Evolutionary conservation across 1,140 invertebrate genomes (phyloP), one percentile per base, ranked within the genome.

Genomic region (Anastrepha ludens): DNA sequence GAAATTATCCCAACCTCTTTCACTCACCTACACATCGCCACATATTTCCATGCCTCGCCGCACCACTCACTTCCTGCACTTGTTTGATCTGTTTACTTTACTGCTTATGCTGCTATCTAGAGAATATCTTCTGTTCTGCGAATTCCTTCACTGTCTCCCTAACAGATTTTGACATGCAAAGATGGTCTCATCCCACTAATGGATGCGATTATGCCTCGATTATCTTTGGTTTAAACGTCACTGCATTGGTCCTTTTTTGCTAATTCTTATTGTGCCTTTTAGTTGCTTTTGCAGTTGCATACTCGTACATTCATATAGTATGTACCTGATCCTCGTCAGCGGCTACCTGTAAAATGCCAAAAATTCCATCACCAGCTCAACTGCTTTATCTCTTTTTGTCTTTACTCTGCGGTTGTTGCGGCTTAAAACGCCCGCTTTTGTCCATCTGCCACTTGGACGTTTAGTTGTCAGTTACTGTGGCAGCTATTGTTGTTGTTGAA

Each of bases 141-240:
- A 81, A 81, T 81, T 20, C n/a, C 47, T 17, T 81, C 74, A 58
- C 47, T 81, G 74, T 55, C 74, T 17, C 44, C 74, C 47, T 55
- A 81, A 81, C 13, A 41, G 74, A 55, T 81, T 81, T 55, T 81
- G 47, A n/a, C 60, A 87, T 58, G 47, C 74, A 81, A 81, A 81
- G 67, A 41, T 64, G 70, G 67, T 74, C 65, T 74, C 55, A 67
- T 81, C 87, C 70, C 89, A 88, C 91, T 91, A 91, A 92, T 91
- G 91, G 90, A 86, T 87, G 88, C 88, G 89, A 91, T 91, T 91
- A 91, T 92, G 90, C 91, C 88, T 88, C 91, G 91, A 91, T 91
- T 92, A 91, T 91, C 88, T 90, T 65, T 87, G 86, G 86, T 67
- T 67, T 55, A 50, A 87, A 60, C 62, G 58, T 64, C 85, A 62